phyloP scores from a whole-genome alignment of 2,797 vertebrate genomes.

The Oreochromis mossambicus region DNA sequence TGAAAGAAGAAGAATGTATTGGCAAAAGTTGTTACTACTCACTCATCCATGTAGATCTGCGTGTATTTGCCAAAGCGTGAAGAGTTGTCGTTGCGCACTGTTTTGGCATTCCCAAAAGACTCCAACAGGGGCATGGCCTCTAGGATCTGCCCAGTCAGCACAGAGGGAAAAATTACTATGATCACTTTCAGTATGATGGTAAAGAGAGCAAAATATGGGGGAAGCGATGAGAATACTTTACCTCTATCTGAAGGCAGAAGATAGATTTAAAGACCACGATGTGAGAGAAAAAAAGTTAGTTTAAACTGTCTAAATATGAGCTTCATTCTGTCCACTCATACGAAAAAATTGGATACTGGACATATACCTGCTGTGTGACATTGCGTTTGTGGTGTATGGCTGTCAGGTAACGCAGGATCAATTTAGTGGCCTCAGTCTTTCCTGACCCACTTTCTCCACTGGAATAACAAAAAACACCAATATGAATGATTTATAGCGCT shows the following conservation, averaged over 20 bases:
- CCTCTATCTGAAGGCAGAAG: constrained; percentile 64
- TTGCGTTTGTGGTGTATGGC: constrained; percentile 90
- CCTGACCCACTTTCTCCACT: constrained; percentile 96
- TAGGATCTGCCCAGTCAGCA: constrained; percentile 80
- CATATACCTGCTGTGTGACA: constrained; percentile 77
- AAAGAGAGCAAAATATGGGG: background rate
- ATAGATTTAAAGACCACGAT: background rate
- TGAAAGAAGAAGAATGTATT: background rate
- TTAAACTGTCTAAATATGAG: background rate
- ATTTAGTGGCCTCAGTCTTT: constrained; percentile 94
- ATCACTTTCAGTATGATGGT: background rate
- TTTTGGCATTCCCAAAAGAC: constrained; percentile 98
- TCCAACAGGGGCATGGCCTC: constrained; percentile 94
- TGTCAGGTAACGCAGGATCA: constrained; percentile 92
- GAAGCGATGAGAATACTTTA: constrained; percentile 21
- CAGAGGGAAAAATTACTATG: constrained; percentile 1
- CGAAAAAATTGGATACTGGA: background rate
- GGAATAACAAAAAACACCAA: constrained; percentile 10
- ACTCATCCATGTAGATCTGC: constrained; percentile 94
- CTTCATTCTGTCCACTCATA: background rate
- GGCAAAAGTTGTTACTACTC: constrained; percentile 60
- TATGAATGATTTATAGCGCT: background rate
- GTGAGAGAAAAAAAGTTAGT: background rate
- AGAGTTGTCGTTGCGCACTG: constrained; percentile 94
- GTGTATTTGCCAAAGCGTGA: constrained; percentile 96